A percentile compares a stretch with the other conserved stretches of the same genome.
These are phyloP conservation scores for Pterostichus madidus DNA, from an alignment of 2,888 invertebrate species.

Conservation along the genomic window DNA sequence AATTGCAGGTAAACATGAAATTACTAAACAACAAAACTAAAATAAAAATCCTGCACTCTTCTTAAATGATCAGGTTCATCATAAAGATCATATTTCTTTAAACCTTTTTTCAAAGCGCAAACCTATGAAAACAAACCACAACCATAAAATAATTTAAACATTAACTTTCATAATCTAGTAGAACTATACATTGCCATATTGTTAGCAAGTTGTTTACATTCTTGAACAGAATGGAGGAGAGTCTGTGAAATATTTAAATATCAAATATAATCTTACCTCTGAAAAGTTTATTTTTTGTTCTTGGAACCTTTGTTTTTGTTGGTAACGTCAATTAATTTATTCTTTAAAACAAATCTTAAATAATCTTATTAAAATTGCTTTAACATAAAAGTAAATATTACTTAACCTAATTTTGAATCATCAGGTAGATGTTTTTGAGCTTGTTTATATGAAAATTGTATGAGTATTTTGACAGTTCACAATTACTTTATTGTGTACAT, in stretches of 20 bases:
- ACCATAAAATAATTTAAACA: too few species aligned
- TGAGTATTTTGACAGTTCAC: background rate
- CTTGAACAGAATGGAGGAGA: background rate
- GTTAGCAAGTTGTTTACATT: background rate
- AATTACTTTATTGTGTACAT: background rate
- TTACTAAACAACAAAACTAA: too few species aligned
- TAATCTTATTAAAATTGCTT: constrained; percentile 5
- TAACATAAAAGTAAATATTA: constrained; percentile 2
- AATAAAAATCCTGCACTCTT: too few species aligned
- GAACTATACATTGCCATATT: too few species aligned
- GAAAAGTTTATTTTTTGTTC: constrained; percentile 4
- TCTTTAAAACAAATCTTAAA: constrained; percentile 8
- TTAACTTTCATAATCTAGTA: too few species aligned
- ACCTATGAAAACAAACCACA: too few species aligned
- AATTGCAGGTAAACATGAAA: too few species aligned
- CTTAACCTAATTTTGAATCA: background rate
- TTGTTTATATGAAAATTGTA: constrained; percentile 10
- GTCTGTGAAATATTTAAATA: constrained; percentile 1
- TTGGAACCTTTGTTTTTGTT: background rate
- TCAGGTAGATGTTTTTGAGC: background rate
- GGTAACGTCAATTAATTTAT: constrained; percentile 10
- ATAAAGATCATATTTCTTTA: too few species aligned
- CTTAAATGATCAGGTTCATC: too few species aligned
- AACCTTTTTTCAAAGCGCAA: too few species aligned
- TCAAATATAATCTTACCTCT: constrained; percentile 3